These are phyloP conservation scores for Argopecten irradians DNA, from an alignment of 1,140 invertebrate genomes.

Conservation along the genomic window DNA sequence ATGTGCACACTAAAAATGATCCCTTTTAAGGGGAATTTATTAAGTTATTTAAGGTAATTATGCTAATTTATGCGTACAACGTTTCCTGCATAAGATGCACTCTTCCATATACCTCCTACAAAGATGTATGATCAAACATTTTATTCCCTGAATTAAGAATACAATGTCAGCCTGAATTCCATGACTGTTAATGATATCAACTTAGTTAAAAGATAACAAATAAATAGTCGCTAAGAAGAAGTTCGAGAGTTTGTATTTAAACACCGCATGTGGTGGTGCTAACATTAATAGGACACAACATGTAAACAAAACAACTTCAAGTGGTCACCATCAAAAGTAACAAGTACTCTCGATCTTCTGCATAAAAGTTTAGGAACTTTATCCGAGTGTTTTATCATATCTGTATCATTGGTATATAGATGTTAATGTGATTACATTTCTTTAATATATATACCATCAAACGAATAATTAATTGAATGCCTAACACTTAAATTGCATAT, in stretches of 20 bases:
- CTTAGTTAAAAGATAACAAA: no score
- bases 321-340: neutral
- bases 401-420: neutral
- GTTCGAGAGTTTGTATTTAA: neutral
- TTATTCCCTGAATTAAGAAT: no score
- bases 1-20: no score
- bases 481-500: neutral
- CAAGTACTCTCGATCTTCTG: neutral
- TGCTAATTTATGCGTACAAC: no score
- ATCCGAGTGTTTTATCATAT: neutral
- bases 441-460: neutral
- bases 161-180: no score
- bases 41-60: no score
- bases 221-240: neutral
- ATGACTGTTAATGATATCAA: neutral
- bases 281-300: neutral
- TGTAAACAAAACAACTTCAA: neutral
- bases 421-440: neutral
- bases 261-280: neutral
- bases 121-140: neutral
- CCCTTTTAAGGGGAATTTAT: no score
- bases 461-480: neutral
- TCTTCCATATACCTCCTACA: neutral
- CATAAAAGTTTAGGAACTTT: neutral
- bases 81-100: no score